Evolutionary conservation across 2,113 vertebrate genomes (phyloP), one percentile per base, ranked within the genome.

Genomic region (Psilopsiagon aymara): DNA sequence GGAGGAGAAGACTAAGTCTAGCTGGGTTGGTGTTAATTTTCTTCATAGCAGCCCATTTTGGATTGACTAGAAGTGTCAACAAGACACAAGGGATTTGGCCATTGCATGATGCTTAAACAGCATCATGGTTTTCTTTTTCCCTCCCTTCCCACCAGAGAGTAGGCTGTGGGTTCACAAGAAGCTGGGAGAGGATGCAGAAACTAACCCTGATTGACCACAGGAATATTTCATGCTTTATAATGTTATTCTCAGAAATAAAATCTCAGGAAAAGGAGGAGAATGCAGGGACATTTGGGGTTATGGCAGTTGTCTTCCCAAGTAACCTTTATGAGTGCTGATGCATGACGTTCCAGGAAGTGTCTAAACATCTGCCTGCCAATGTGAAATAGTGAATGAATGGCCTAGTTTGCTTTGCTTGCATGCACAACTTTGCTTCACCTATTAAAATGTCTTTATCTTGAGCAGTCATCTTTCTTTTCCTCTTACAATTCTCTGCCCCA

Each of bases 311-410:
- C 44, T 91, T 91, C 25, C 53, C 24, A 69, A 21, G 16, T 4
- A 73, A 12, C 23, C 9, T 18, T 29, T 29, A 46, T 0, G 0
- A 1, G 0, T 60, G 23, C 46, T 64, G 47, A 85, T 31, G 20
- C 33, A 17, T 1, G 3, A 20, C 23, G 79, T 82, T 16, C 39
- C 3, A 1, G 33, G 21, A 73, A 39, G 20, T 18, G 29, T 35
- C 6, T 74, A 27, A 79, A 46, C 20, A 39, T 47, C 35, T 73
- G 25, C 11, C 39, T 69, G 33, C 11, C 1, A 0, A 27, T 39
- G 64, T 33, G 25, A 90, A 62, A 16, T 1, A 43, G 63, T 4
- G 33, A 68, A 73, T 23, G 4, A 73, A 73, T 21, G 13, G 3
- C 44, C 24, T 60, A 0, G 55, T 95, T 39, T 83, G 7, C 27